Percentiles rank a stretch among this genome's conserved stretches.
Conservation (phyloP, 2,888 invertebrate species). For the Autographa pulchrina region DNA sequence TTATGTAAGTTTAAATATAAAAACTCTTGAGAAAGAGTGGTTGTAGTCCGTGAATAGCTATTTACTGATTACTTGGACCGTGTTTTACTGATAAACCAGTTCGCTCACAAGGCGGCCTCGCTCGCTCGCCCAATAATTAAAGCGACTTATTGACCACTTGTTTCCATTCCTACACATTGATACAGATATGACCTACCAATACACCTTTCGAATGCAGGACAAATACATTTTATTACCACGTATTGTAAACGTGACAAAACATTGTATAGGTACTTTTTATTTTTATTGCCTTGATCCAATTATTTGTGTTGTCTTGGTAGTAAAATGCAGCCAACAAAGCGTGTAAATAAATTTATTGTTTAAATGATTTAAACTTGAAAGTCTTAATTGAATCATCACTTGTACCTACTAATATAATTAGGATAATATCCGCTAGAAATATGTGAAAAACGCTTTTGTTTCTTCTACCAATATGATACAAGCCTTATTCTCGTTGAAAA, state of each 20-base stretch:
- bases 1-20: conserved; percentile 3
- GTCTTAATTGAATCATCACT: background rate
- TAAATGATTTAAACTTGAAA: background rate
- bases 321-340: conserved; percentile 10
- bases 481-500: conserved; percentile 15
- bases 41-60: conserved; percentile 42
- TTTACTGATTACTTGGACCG: conserved; percentile 72
- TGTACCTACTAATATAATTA: background rate
- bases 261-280: conserved; percentile 56
- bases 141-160: conserved; percentile 85
- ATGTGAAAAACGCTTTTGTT: background rate
- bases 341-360: conserved; percentile 9
- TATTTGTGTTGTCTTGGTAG: conserved; percentile 30
- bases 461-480: conserved; percentile 13
- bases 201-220: conserved; percentile 73
- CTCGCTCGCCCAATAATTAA: conserved; percentile 83
- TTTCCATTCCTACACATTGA: conserved; percentile 80
- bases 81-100: conserved; percentile 84
- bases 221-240: conserved; percentile 67
- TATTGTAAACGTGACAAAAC: conserved; percentile 64
- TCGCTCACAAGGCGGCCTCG: conserved; percentile 85
- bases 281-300: conserved; percentile 59
- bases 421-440: background rate
- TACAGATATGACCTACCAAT: conserved; percentile 76
- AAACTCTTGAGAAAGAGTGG: conserved; percentile 19